Evolutionary conservation across 2,888 invertebrate species (phyloP).

Genomic region (Saturnia pavonia): DNA sequence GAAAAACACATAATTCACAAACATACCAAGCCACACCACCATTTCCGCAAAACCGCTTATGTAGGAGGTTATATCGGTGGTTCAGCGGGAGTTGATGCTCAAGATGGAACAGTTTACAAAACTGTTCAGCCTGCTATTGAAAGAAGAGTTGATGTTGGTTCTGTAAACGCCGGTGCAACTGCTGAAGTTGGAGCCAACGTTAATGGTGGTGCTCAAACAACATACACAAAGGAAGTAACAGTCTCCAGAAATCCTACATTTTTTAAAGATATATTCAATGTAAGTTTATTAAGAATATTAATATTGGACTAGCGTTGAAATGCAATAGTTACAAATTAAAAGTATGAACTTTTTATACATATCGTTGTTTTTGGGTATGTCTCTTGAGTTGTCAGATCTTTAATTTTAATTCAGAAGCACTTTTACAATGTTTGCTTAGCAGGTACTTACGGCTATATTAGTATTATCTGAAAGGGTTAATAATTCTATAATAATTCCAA

Average conservation of each 20-base stretch:
- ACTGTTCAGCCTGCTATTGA: slow-evolving; percentile 47
- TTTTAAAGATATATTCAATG: slow-evolving; percentile 84
- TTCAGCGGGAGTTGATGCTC: slow-evolving; percentile 38
- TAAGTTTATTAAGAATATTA: slow-evolving; percentile 56
- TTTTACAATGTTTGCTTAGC: neutral
- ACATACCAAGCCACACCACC: slow-evolving; percentile 60
- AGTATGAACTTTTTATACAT: neutral
- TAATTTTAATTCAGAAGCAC: neutral
- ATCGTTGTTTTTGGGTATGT: neutral
- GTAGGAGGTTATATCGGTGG: slow-evolving; percentile 60
- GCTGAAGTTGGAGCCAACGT: slow-evolving; percentile 30
- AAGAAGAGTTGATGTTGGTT: slow-evolving; percentile 61
- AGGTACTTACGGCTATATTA: neutral
- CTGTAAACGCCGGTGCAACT: slow-evolving; percentile 38
- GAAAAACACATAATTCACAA: slow-evolving; percentile 56
- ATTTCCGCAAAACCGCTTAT: slow-evolving; percentile 57
- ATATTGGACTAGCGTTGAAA: neutral
- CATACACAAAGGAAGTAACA: slow-evolving; percentile 55
- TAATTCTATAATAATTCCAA: neutral
- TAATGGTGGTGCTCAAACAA: slow-evolving; percentile 40
- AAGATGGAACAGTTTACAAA: slow-evolving; percentile 35
- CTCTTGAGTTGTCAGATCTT: neutral
- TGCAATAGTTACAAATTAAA: neutral
- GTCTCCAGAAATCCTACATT: slow-evolving; percentile 68
- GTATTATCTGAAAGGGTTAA: neutral